phyloP scores from a whole-genome alignment of 2,113 vertebrate genomes.

The Dicerorhinus sumatrensis region DNA sequence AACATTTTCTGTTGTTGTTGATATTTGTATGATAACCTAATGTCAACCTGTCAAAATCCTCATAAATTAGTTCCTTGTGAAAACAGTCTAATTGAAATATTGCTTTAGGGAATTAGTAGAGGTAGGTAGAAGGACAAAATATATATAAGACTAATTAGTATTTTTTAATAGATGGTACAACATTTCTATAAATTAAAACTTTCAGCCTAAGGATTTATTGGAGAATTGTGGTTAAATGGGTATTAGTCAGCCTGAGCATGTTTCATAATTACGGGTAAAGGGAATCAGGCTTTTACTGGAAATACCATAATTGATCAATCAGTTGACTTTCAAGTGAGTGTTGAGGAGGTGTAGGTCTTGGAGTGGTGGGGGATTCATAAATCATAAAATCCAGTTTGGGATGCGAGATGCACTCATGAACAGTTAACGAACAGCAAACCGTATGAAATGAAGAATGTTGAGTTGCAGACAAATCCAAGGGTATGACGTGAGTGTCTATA shows the following conservation, averaged over 20 bases:
- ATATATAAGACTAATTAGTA: constrained; percentile 59
- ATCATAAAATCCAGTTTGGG: not conserved
- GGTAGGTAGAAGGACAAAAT: constrained; percentile 30
- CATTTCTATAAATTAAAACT: constrained; percentile 61
- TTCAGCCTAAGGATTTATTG: constrained; percentile 54
- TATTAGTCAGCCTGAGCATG: constrained; percentile 62
- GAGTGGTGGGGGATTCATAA: constrained; percentile 20
- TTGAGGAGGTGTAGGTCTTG: not conserved
- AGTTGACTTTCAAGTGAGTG: constrained; percentile 60
- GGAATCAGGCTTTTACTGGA: constrained; percentile 63
- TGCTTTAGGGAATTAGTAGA: constrained; percentile 31
- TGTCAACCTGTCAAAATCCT: not conserved
- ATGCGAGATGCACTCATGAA: not conserved
- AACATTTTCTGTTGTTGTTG: not conserved
- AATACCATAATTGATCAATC: constrained; percentile 64
- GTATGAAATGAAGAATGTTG: not conserved
- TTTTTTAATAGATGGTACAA: constrained; percentile 52
- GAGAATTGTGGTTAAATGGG: constrained; percentile 58
- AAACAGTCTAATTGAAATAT: constrained; percentile 45
- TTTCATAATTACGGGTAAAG: constrained; percentile 63
- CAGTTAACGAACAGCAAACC: not conserved
- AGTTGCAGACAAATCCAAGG: not conserved
- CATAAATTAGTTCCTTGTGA: not conserved
- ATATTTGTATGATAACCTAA: not conserved
- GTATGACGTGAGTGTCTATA: not conserved